These are phyloP conservation scores for Andricus curvator DNA, from an alignment of 2,888 invertebrate species.

Conservation along the genomic window DNA sequence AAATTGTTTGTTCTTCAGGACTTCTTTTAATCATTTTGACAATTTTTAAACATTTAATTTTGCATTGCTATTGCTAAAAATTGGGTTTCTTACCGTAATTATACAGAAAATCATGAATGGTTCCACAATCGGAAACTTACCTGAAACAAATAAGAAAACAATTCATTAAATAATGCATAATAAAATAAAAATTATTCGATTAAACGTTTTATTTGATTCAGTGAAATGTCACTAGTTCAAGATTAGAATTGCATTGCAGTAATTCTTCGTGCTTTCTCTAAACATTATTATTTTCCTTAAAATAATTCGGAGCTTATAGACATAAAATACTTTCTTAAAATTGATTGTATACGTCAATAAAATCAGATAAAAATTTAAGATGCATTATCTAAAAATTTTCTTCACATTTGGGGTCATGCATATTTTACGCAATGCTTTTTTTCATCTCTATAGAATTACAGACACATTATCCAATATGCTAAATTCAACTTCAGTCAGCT, in stretches of 20 bases:
- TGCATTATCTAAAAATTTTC: not conserved
- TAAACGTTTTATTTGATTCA: no score
- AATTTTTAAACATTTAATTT: no score
- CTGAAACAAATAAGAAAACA: conserved; percentile 50
- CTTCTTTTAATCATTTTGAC: no score
- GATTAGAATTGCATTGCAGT: no score
- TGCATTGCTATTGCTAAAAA: not conserved
- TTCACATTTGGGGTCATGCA: not conserved
- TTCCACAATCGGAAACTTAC: conserved; percentile 42
- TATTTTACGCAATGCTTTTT: not conserved
- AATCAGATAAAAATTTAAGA: not conserved
- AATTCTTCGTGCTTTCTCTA: no score
- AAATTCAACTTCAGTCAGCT: conserved; percentile 31
- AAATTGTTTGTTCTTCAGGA: no score
- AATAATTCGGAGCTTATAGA: no score
- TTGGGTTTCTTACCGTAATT: not conserved
- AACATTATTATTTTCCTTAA: no score
- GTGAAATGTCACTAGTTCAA: no score
- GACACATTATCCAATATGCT: conserved; percentile 25
- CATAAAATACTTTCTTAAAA: not conserved
- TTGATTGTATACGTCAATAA: not conserved
- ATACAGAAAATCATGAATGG: not conserved
- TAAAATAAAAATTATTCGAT: no score
- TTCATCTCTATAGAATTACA: conserved; percentile 29
- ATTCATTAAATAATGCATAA: not conserved